A percentile compares a stretch with the other conserved stretches of the same genome.
Conservation (phyloP, 2,797 vertebrate genomes). For the Acanthornis magna region DNA sequence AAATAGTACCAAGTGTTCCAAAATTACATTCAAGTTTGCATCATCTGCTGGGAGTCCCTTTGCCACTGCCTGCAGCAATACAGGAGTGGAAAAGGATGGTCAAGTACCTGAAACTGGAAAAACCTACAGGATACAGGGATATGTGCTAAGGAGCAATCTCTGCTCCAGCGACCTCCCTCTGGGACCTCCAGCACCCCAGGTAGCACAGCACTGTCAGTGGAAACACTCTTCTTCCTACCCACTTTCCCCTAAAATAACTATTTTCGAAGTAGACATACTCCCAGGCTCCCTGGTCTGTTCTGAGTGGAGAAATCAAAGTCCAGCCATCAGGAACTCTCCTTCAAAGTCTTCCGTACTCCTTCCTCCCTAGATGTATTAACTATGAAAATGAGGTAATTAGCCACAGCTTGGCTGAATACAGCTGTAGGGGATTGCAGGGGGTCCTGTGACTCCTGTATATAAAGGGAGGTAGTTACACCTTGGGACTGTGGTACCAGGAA, state of each 20-base stretch:
- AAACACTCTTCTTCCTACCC: neutral
- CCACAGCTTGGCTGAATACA: neutral
- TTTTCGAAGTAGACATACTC: neutral
- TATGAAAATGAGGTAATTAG: neutral
- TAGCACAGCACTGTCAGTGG: neutral
- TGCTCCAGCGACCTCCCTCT: neutral
- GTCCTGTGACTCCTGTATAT: neutral
- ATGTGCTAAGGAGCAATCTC: neutral
- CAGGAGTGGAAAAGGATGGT: neutral
- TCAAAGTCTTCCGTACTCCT: neutral
- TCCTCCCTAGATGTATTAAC: neutral
- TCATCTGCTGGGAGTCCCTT: neutral
- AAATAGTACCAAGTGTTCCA: neutral
- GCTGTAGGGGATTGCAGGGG: neutral
- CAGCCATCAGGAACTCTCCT: neutral
- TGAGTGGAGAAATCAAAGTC: neutral
- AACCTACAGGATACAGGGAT: neutral
- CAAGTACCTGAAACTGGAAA: neutral
- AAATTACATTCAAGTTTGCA: neutral
- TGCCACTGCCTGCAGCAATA: fast-evolving
- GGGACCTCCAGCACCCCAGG: neutral
- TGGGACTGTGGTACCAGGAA: neutral
- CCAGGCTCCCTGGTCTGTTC: neutral
- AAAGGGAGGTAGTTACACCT: neutral
- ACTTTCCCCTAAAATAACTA: neutral